These are phyloP conservation scores for Pandemis cinnamomeana DNA, from an alignment of 2,888 invertebrate species.

Conservation along the genomic window DNA sequence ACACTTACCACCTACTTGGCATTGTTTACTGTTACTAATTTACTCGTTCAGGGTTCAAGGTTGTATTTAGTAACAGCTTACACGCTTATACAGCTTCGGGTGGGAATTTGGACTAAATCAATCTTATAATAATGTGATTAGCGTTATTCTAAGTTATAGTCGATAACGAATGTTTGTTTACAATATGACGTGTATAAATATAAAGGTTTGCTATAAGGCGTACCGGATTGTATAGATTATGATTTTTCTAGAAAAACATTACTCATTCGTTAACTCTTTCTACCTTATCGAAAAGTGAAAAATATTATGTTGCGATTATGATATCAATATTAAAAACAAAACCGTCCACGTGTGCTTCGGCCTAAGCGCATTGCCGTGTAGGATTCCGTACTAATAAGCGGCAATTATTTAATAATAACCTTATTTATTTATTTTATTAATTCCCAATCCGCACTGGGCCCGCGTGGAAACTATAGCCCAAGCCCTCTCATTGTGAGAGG, in stretches of 20 bases:
- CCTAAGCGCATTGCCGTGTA: too few species aligned
- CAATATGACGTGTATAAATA: background rate
- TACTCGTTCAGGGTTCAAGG: constrained; percentile 8
- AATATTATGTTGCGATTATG: constrained; percentile 1
- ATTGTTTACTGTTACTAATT: background rate
- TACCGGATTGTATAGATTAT: background rate
- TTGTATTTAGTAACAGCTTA: constrained; percentile 1
- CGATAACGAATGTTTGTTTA: background rate
- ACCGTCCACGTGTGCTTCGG: background rate
- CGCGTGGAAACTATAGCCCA: too few species aligned
- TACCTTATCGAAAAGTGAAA: constrained; percentile 5
- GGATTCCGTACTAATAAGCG: too few species aligned
- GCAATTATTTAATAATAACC: too few species aligned
- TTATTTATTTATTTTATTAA: too few species aligned
- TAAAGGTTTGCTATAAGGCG: background rate
- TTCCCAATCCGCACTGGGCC: too few species aligned
- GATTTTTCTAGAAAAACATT: constrained; percentile 19
- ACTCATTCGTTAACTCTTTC: constrained; percentile 7
- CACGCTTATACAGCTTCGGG: constrained; percentile 6
- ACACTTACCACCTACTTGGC: background rate
- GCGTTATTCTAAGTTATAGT: background rate
- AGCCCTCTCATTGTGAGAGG: too few species aligned
- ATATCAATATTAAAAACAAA: background rate
- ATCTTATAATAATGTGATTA: background rate
- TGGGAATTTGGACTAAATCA: background rate